These are phyloP conservation scores for Drymonia ruficornis DNA, from an alignment of 2,888 invertebrate genomes.

Conservation along the genomic window DNA sequence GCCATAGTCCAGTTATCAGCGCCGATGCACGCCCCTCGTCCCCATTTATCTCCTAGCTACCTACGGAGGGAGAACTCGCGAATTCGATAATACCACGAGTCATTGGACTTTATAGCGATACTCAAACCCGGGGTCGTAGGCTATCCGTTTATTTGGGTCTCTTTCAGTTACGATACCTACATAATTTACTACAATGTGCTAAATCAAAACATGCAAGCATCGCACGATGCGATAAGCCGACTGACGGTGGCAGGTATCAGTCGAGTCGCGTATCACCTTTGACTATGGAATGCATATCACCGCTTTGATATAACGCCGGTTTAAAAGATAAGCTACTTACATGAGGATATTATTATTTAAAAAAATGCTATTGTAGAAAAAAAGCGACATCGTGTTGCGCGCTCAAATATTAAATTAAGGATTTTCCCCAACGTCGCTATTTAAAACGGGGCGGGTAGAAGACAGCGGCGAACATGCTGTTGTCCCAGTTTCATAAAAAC, in stretches of 20 bases:
- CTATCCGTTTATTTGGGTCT: conserved; percentile 18
- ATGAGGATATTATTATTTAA: too few species aligned
- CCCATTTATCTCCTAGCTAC: conserved; percentile 2
- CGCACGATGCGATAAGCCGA: conserved; percentile 4
- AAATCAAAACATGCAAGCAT: conserved; percentile 9
- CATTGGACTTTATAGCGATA: conserved; percentile 9
- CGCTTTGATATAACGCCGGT: neutral
- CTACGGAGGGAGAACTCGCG: conserved; percentile 5
- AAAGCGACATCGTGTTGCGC: too few species aligned
- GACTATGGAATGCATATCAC: too few species aligned
- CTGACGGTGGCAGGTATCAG: neutral
- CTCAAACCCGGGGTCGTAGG: conserved; percentile 12
- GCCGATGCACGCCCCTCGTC: neutral
- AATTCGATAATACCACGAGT: conserved; percentile 13
- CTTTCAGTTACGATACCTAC: conserved; percentile 9
- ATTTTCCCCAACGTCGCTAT: too few species aligned
- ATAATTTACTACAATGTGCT: conserved; percentile 13
- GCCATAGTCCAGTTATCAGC: conserved; percentile 6
- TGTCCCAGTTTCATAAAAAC: conserved; percentile 6
- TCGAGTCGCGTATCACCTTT: neutral
- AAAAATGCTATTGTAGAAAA: neutral
- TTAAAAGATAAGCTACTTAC: neutral
- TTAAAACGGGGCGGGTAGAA: too few species aligned
- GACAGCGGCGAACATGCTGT: neutral
- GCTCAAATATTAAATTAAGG: too few species aligned